These are phyloP conservation scores for Pedicia rivosa DNA, from an alignment of 2,888 invertebrate genomes.

Conservation along the genomic window DNA sequence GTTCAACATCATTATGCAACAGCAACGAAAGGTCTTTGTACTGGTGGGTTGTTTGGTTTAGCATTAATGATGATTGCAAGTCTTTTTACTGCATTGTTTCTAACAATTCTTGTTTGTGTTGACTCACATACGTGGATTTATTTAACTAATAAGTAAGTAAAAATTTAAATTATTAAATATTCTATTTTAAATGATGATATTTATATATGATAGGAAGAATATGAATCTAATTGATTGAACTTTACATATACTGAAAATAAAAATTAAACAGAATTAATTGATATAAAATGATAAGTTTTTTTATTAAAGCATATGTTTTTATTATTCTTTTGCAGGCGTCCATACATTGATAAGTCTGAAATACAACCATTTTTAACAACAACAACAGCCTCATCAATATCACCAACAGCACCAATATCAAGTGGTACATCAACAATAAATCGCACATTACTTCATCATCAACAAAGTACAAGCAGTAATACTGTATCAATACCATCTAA, in stretches of 20 bases:
- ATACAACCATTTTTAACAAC: conserved; percentile 29
- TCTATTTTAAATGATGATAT: conserved; percentile 1
- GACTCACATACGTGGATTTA: conserved; percentile 97
- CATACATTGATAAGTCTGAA: conserved; percentile 30
- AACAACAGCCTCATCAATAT: conserved; percentile 27
- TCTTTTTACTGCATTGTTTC: conserved; percentile 68
- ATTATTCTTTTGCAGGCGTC: conserved; percentile 11
- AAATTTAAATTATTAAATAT: neutral
- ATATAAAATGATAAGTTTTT: neutral
- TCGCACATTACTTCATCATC: conserved; percentile 29
- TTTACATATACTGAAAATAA: conserved; percentile 2
- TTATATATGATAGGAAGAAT: conserved; percentile 5
- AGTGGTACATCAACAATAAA: conserved; percentile 26
- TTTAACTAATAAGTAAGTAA: conserved; percentile 65
- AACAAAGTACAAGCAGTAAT: conserved; percentile 15
- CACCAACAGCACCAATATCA: conserved; percentile 23
- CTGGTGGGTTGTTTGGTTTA: conserved; percentile 64
- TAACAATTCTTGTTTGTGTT: conserved; percentile 83
- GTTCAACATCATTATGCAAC: conserved; percentile 69
- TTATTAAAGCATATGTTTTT: neutral
- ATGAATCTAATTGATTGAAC: conserved; percentile 2
- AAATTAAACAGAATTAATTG: neutral
- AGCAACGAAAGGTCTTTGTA: conserved; percentile 66
- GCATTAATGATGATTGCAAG: conserved; percentile 81
- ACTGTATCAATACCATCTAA: conserved; percentile 10